phyloP scores from a whole-genome alignment of 2,888 invertebrate species.

The Empis livida region DNA sequence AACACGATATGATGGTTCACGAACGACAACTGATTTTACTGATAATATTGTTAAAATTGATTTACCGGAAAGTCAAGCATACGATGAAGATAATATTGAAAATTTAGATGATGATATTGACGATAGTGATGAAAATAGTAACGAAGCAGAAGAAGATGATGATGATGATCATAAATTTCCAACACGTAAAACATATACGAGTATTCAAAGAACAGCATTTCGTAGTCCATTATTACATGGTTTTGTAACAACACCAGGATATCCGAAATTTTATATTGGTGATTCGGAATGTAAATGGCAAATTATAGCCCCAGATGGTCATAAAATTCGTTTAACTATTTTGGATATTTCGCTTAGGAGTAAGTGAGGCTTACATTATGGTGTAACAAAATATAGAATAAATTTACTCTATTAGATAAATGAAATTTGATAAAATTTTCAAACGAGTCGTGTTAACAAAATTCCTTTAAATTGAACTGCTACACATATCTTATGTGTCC shows the following conservation, averaged over 20 bases:
- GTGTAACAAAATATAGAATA: too few species aligned
- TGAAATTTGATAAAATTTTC: too few species aligned
- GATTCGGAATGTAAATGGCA: constrained; percentile 53
- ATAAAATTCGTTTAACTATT: constrained; percentile 49
- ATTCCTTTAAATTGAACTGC: too few species aligned
- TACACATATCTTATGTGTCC: too few species aligned
- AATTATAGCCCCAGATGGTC: constrained; percentile 46
- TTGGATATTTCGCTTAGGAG: constrained; percentile 59
- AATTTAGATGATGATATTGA: not conserved
- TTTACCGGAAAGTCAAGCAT: not conserved
- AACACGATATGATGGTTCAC: not conserved
- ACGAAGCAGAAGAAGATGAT: constrained; percentile 8
- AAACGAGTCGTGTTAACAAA: too few species aligned
- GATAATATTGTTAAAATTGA: not conserved
- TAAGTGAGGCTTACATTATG: constrained; percentile 39
- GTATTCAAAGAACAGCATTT: constrained; percentile 16
- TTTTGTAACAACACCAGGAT: constrained; percentile 58
- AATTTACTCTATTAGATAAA: too few species aligned
- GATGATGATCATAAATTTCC: not conserved
- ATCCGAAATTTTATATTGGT: constrained; percentile 60
- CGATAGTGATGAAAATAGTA: constrained; percentile 3
- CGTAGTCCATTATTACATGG: constrained; percentile 36
- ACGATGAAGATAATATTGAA: not conserved
- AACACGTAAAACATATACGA: constrained; percentile 9
- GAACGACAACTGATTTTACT: not conserved